Conservation (phyloP, 2,888 invertebrate species). For the Phasia obesa region DNA sequence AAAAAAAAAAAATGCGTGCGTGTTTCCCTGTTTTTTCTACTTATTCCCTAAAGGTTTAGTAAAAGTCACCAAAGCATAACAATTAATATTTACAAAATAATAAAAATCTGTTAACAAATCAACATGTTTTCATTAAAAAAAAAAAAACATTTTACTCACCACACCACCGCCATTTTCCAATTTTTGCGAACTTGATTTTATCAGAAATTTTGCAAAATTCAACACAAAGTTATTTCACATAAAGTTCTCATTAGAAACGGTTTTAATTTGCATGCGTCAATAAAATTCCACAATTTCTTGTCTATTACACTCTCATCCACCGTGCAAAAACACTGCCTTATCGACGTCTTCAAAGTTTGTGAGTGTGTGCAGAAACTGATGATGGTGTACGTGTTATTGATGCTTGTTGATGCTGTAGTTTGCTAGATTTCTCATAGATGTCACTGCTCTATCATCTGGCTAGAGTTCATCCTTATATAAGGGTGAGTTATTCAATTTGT, state of each 20-base stretch:
- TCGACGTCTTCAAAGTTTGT: slow-evolving; percentile 17
- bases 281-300: background rate
- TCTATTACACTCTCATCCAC: slow-evolving; percentile 14
- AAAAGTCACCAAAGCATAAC: too few species aligned
- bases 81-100: too few species aligned
- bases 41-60: too few species aligned
- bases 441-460: background rate
- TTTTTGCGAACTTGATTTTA: background rate
- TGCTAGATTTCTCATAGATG: slow-evolving; percentile 56
- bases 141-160: too few species aligned
- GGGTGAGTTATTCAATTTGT: slow-evolving; percentile 18
- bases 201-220: slow-evolving; percentile 24
- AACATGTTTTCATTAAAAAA: background rate
- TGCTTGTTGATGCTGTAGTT: slow-evolving; percentile 39
- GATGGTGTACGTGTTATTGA: slow-evolving; percentile 19
- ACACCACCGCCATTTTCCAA: too few species aligned
- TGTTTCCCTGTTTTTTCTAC: too few species aligned
- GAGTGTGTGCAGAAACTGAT: slow-evolving; percentile 14
- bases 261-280: too few species aligned
- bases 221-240: slow-evolving; percentile 4
- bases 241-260: slow-evolving; percentile 48
- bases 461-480: background rate
- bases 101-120: background rate
- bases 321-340: slow-evolving; percentile 45
- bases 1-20: too few species aligned